A percentile compares a stretch with the other conserved stretches of the same genome.
phyloP scores from a whole-genome alignment of 2,113 vertebrate genomes.

The Lucifuga dentata region DNA sequence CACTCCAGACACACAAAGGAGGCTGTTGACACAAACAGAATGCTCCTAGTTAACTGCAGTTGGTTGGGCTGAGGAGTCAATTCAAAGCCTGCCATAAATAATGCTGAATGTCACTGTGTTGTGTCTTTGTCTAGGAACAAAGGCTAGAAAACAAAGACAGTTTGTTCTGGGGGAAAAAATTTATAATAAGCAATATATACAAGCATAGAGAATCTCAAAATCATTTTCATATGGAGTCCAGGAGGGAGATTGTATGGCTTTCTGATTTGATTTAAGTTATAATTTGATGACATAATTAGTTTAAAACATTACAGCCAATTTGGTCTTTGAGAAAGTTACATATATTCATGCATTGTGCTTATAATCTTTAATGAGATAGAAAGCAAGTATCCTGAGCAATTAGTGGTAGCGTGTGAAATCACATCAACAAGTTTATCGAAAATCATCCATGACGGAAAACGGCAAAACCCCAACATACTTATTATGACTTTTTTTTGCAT shows the following conservation, averaged over 20 bases:
- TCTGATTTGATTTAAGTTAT: background rate
- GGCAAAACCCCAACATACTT: slow-evolving; percentile 55
- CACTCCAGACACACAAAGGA: slow-evolving; percentile 89
- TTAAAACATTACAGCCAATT: background rate
- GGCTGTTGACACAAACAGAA: slow-evolving; percentile 86
- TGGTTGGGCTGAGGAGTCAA: slow-evolving; percentile 69
- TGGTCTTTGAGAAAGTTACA: background rate
- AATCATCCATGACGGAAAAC: slow-evolving; percentile 63
- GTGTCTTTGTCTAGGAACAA: slow-evolving; percentile 73
- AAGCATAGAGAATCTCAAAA: slow-evolving; percentile 25
- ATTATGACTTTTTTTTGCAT: slow-evolving; percentile 61
- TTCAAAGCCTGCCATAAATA: slow-evolving; percentile 79
- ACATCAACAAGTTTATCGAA: slow-evolving; percentile 65
- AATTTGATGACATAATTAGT: background rate
- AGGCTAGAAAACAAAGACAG: slow-evolving; percentile 64
- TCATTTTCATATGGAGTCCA: background rate
- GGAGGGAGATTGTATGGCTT: background rate
- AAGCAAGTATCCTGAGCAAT: slow-evolving; percentile 25
- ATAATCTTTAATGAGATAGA: no score
- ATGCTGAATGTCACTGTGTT: slow-evolving; percentile 67
- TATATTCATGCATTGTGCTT: slow-evolving; percentile 5
- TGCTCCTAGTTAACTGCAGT: slow-evolving; percentile 79
- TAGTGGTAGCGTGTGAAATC: slow-evolving; percentile 30
- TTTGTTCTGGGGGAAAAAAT: slow-evolving; percentile 63
- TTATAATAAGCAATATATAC: slow-evolving; percentile 46